Evolutionary conservation across 2,113 vertebrate species (phyloP).

Genomic region (Apodemus sylvaticus): DNA sequence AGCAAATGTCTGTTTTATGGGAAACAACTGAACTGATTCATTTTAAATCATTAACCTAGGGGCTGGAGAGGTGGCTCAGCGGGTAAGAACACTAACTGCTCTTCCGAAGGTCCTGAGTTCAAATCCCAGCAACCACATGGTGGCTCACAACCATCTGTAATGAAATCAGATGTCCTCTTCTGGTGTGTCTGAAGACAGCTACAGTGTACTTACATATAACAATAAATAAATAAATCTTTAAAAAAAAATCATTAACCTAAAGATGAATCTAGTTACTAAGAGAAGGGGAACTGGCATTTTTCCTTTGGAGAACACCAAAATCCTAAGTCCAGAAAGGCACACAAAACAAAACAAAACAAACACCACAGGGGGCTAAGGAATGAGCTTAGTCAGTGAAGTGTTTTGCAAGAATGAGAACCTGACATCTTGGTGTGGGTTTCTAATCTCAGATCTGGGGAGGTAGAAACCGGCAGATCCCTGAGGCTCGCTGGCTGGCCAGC

Average conservation of each 20-base stretch:
- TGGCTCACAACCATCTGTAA: too few relatives aligned
- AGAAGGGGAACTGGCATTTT: conserved; percentile 35
- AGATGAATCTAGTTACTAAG: conserved; percentile 41
- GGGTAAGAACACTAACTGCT: too few relatives aligned
- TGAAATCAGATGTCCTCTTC: too few relatives aligned
- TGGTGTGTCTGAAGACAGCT: too few relatives aligned
- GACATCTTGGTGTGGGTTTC: neutral
- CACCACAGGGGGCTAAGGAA: neutral
- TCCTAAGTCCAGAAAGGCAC: conserved; percentile 6
- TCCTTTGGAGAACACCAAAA: neutral
- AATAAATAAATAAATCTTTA: too few relatives aligned
- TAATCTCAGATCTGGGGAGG: neutral
- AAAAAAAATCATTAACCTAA: conserved; percentile 16
- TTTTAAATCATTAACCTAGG: conserved; percentile 37
- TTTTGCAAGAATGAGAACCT: neutral
- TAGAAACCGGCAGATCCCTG: neutral
- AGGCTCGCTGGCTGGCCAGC: neutral
- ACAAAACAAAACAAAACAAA: neutral
- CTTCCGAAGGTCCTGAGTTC: too few relatives aligned
- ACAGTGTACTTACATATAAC: too few relatives aligned
- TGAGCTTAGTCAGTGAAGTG: neutral
- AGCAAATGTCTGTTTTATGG: neutral
- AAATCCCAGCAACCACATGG: too few relatives aligned
- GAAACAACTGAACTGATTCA: neutral
- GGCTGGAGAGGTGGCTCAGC: too few relatives aligned